A percentile compares a stretch with the other conserved stretches of the same genome.
phyloP scores from a whole-genome alignment of 2,888 invertebrate genomes.

The Zaprionus lineosus region DNA sequence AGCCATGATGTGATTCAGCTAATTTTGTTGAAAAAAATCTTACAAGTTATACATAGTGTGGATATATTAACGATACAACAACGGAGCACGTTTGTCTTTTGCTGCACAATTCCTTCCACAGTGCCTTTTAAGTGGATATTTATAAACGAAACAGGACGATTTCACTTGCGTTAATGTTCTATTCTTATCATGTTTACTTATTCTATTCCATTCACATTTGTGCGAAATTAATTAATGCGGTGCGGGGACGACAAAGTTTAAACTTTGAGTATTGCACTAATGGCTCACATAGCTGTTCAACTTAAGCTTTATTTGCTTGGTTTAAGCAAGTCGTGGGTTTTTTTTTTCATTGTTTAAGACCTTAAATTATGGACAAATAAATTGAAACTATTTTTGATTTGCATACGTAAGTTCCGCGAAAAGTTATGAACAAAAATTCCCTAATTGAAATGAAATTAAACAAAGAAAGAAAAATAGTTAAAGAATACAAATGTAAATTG shows the following conservation, averaged over 20 bases:
- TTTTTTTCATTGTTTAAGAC: neutral
- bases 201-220: constrained; percentile 30
- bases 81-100: no score
- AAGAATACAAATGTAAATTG: constrained; percentile 16
- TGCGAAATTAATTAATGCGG: constrained; percentile 13
- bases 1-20: no score
- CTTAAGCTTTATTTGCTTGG: constrained; percentile 23
- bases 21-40: no score
- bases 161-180: constrained; percentile 1
- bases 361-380: neutral
- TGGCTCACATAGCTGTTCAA: constrained; percentile 26
- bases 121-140: neutral
- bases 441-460: constrained; percentile 15
- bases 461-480: constrained; percentile 1
- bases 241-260: neutral
- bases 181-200: constrained; percentile 7
- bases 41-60: no score
- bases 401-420: neutral
- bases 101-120: constrained; percentile 2
- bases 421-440: neutral
- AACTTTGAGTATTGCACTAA: constrained; percentile 36
- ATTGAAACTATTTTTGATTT: constrained; percentile 8
- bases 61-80: no score
- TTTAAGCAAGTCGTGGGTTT: constrained; percentile 4
- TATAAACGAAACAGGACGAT: constrained; percentile 3